Evolutionary conservation across 2,113 vertebrate genomes (phyloP).

Genomic region (Sander vitreus): DNA sequence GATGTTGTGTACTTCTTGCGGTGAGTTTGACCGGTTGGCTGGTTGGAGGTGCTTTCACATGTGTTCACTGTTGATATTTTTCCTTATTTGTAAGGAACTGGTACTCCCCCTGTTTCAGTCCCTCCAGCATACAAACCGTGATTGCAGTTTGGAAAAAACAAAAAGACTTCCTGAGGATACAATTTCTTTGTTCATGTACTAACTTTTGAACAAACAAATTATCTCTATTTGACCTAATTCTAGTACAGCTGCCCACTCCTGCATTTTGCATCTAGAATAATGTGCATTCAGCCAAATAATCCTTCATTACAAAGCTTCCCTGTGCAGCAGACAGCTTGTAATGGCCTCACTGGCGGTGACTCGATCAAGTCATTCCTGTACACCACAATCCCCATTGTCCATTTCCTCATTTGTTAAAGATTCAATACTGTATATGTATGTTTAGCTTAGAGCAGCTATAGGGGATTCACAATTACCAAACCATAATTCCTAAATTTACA

Average conservation of each 20-base stretch:
- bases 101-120: slow-evolving; percentile 61
- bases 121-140: slow-evolving; percentile 46
- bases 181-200: not conserved
- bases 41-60: slow-evolving; percentile 81
- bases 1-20: slow-evolving; percentile 84
- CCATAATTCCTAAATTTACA: slow-evolving; percentile 24
- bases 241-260: not conserved
- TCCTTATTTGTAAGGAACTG: slow-evolving; percentile 80
- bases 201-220: not conserved
- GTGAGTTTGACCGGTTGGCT: slow-evolving; percentile 85
- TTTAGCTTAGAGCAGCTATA: slow-evolving; percentile 14
- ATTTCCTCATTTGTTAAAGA: slow-evolving; percentile 48
- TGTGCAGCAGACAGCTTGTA: slow-evolving; percentile 16
- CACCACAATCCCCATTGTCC: slow-evolving; percentile 29
- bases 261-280: slow-evolving; percentile 15
- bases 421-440: slow-evolving; percentile 8
- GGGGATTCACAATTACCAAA: slow-evolving; percentile 7
- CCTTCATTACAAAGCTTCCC: slow-evolving; percentile 8
- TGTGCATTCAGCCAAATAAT: slow-evolving; percentile 29
- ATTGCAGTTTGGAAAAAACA: not conserved
- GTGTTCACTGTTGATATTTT: slow-evolving; percentile 79
- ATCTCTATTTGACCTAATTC: slow-evolving; percentile 3
- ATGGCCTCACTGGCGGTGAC: slow-evolving; percentile 27
- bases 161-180: accelerated
- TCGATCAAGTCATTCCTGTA: slow-evolving; percentile 29